phyloP scores from a whole-genome alignment of 2,888 invertebrate genomes.

The Octodonta nipae region DNA sequence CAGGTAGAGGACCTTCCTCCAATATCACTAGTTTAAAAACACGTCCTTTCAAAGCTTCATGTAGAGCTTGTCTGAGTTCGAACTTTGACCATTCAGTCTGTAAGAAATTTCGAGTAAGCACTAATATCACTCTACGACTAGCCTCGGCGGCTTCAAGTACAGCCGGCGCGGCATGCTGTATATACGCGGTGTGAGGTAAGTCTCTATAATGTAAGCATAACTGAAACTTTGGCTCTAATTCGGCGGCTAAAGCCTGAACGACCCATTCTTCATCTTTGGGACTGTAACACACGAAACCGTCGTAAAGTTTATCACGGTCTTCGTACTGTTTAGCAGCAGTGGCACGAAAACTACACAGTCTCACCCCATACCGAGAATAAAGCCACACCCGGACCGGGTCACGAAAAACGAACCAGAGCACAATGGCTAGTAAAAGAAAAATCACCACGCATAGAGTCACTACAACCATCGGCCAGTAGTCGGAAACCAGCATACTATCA shows the following conservation, averaged over 20 bases:
- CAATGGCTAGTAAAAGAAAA: slow-evolving; percentile 59
- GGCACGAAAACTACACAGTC: slow-evolving; percentile 61
- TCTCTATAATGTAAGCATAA: slow-evolving; percentile 83
- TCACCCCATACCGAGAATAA: slow-evolving; percentile 72
- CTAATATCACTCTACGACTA: slow-evolving; percentile 72
- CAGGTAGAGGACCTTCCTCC: slow-evolving; percentile 69
- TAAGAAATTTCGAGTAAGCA: slow-evolving; percentile 78
- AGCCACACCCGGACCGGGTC: slow-evolving; percentile 78
- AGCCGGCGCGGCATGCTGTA: slow-evolving; percentile 49
- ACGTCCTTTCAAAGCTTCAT: slow-evolving; percentile 73
- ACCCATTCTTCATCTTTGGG: slow-evolving; percentile 85
- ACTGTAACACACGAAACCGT: slow-evolving; percentile 86
- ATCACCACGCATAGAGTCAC: slow-evolving; percentile 66
- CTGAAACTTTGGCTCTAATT: slow-evolving; percentile 74
- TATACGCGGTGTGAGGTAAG: slow-evolving; percentile 57
- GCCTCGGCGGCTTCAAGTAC: slow-evolving; percentile 78
- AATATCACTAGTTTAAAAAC: slow-evolving; percentile 79
- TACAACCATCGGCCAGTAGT: slow-evolving; percentile 74
- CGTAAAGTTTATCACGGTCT: slow-evolving; percentile 75
- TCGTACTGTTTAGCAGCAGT: slow-evolving; percentile 50
- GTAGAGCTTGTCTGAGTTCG: slow-evolving; percentile 80
- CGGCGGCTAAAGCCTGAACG: slow-evolving; percentile 67
- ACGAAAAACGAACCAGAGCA: slow-evolving; percentile 72
- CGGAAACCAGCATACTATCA: slow-evolving; percentile 67
- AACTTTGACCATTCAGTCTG: slow-evolving; percentile 87